Percentiles rank a stretch among this genome's conserved stretches.
phyloP scores from a whole-genome alignment of 1,140 invertebrate genomes.

The Brachionus paranguensis region DNA sequence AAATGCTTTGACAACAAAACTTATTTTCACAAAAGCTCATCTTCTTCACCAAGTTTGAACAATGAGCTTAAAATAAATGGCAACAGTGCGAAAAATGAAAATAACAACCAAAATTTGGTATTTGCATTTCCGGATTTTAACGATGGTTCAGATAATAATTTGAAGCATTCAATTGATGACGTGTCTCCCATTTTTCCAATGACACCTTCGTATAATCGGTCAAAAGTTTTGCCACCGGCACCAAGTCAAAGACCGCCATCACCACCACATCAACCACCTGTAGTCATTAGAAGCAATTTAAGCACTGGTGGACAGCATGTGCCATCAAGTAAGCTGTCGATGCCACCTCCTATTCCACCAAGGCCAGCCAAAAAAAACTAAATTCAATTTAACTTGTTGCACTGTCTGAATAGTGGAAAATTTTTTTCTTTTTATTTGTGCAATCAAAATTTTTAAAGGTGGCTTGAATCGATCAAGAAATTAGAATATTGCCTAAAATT shows the following conservation, averaged over 20 bases:
- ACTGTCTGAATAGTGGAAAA: not conserved
- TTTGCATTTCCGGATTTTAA: constrained; percentile 8
- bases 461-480: not conserved
- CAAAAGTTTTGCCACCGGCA: not conserved
- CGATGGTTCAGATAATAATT: not conserved
- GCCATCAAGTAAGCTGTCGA: not conserved
- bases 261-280: not conserved
- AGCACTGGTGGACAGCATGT: not conserved
- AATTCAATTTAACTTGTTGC: not conserved
- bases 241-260: not conserved
- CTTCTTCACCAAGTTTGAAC: not conserved
- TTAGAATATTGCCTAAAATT: not conserved
- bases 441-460: not conserved
- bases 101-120: constrained; percentile 1
- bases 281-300: not conserved
- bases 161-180: not conserved
- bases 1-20: constrained; percentile 39
- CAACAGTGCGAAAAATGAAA: not conserved
- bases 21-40: constrained; percentile 31
- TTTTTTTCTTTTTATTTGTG: not conserved
- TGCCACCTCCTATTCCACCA: not conserved
- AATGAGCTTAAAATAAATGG: not conserved
- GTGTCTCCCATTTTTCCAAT: not conserved
- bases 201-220: not conserved
- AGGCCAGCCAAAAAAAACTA: not conserved